Base-by-base conservation (phyloP, 2,113 vertebrate species). In the Cyprinodon variegatus region DNA sequence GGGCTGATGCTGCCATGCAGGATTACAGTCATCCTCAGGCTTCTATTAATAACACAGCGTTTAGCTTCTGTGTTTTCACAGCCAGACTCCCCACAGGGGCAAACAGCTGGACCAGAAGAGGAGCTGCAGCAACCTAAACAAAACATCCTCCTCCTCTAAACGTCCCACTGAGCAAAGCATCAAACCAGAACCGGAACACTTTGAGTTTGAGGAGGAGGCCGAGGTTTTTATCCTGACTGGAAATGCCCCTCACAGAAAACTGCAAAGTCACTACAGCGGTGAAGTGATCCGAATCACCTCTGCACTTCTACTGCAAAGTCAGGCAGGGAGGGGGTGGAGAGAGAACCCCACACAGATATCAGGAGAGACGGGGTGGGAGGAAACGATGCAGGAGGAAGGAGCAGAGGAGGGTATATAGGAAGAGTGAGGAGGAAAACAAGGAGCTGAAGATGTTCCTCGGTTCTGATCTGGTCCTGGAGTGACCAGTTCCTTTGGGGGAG, bases 21-120 rank as follows among this genome's bases (percentile, higher is more conserved):
- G 74, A 88, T 86, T 76, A 89, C 75, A 67, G 76, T 83, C 85
- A 86, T 74, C 68, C 81, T 86, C 77, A 37, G 73, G 63, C 77
- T 68, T 85, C 88, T 89, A 90, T 87, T 87, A 76, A 89, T 89
- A 89, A 59, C 68, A 45, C 60, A 64, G 22, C 50, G 63, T 84
- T 86, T 68, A 78, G 61, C 15, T 41, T 68, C 0, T n/a, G 1
- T 1, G 50, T 0, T 61, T 71, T 70, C 64, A 53, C 67, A 17
- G 12, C 11, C 11, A 14, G 0, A 37, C 11, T 13, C 36, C 60
- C 29, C 60, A 61, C 29, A 29, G 22, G 4, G 61, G 15, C 37
- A 15, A 46, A n/a, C 62, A 61, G 3, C 36, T 13, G 50, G 8
- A 46, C 72, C 68, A 67, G 37, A 70, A 70, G 43, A 57, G 36